These are phyloP conservation scores for Oceanodroma leucorhoa DNA, from an alignment of 2,797 vertebrate genomes.

Conservation along the genomic window DNA sequence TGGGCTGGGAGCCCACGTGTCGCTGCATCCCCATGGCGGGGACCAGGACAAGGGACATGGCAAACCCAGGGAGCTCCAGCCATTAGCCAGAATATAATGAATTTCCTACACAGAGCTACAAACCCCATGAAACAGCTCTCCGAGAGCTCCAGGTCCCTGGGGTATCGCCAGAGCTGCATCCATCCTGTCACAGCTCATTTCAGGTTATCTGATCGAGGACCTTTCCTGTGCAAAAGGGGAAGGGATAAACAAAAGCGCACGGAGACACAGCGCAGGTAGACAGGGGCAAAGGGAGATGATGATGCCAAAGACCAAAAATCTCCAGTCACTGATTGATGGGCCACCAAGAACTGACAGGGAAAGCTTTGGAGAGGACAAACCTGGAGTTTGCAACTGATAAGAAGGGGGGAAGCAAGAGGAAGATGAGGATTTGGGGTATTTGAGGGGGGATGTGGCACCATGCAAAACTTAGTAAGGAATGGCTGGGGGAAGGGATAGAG, in stretches of 20 bases:
- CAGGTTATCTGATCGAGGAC: no score
- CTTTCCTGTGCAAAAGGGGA: background rate
- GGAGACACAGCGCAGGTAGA: background rate
- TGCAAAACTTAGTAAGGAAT: background rate
- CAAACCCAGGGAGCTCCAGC: background rate
- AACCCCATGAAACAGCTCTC: background rate
- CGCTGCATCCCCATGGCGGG: rapidly evolving
- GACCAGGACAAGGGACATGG: background rate
- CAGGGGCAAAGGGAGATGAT: background rate
- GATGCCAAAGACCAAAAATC: background rate
- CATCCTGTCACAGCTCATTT: background rate
- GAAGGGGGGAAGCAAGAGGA: background rate
- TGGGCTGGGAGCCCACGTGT: background rate
- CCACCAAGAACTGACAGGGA: no score
- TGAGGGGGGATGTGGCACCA: background rate
- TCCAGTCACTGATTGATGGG: background rate
- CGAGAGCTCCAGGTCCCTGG: background rate
- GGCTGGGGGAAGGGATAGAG: background rate
- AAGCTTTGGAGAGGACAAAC: background rate
- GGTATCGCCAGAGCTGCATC: no score
- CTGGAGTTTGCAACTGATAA: background rate
- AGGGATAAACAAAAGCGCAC: background rate
- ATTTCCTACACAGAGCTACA: background rate
- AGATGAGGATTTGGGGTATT: background rate
- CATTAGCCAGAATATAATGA: background rate